Base-by-base conservation (phyloP, 2,888 invertebrate genomes). In the Sarcophaga rosellei region DNA sequence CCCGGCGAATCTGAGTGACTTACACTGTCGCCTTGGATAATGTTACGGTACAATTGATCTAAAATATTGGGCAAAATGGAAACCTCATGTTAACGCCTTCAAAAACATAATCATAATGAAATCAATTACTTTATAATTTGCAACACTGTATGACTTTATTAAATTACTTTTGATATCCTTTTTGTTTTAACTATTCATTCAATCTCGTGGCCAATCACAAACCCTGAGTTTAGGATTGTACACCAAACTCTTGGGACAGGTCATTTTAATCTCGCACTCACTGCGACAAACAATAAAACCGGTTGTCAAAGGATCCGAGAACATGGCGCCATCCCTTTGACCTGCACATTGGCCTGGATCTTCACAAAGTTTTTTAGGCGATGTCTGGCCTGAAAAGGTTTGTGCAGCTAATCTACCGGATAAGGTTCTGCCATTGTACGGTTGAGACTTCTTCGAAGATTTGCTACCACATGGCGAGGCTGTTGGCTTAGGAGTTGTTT, bases 131-230 rank as follows among this genome's bases (percentile, higher is more conserved):
- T 35, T 35, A 35, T 35, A 2, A 35, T 35, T 35, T 35, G 35
- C 35, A 10, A 35, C 8, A 35, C 35, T 35, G 8, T 35, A 35
- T 35, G 35, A 10, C 35, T 35, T 35, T 35, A 35, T 35, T 35
- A 35, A 35, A 35, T 35, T 35, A 35, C 8, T 8, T 35, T 35
- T 35, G 35, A 35, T 35, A 35, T 15, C 53, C 53, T 17, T 53
- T 35, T 35, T 25, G 2, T 35, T 35, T 35, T 10, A 35, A 35
- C 12, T 3, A 53, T 53, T 53, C 17, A 53, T 53, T 53, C 76
- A 81, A 6, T 12, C 63, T 59, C 45, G 61, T 21, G 88, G 88
- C 88, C 88, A 89, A 79, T 89, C 90, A 63, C 90, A 90, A 61
- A 86, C 74, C 62, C 88, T 78, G 12, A 82, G 11, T 3, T 4